Evolutionary conservation across 2,888 invertebrate genomes (phyloP).

Genomic region (Masnerella sp.): DNA sequence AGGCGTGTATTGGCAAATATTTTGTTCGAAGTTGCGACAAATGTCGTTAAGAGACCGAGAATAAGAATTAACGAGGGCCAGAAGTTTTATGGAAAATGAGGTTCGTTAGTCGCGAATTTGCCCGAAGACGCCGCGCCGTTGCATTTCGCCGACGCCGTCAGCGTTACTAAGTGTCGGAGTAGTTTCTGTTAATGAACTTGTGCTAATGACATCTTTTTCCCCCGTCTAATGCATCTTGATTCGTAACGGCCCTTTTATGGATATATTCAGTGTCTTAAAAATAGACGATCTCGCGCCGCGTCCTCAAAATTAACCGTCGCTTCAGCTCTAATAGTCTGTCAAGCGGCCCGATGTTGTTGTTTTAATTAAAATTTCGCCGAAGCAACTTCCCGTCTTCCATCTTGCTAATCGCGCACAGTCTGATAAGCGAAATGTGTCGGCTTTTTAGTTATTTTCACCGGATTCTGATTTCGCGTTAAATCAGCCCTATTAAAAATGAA

Average conservation of each 20-base stretch:
- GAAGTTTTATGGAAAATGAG: conserved; percentile 35
- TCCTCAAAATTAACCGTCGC: conserved; percentile 20
- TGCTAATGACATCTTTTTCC: conserved; percentile 73
- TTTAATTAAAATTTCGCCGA: conserved; percentile 27
- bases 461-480: too few relatives aligned
- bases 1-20: conserved; percentile 12
- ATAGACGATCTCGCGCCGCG: conserved; percentile 2
- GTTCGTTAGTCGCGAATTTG: conserved; percentile 28
- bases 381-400: conserved; percentile 7
- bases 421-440: too few relatives aligned
- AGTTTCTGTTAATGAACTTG: conserved; percentile 74
- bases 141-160: conserved; percentile 59
- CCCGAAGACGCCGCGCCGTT: conserved; percentile 3
- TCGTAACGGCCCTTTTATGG: conserved; percentile 17
- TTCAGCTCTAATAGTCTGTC: conserved; percentile 21
- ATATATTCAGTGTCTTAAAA: conserved; percentile 24
- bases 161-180: conserved; percentile 71
- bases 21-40: conserved; percentile 11
- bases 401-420: too few relatives aligned
- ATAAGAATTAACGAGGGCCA: conserved; percentile 37
- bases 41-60: not conserved
- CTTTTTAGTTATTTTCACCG: too few relatives aligned
- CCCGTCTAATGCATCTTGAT: conserved; percentile 50
- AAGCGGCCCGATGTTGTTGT: conserved; percentile 17
- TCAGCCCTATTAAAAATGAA: too few relatives aligned